Conservation (phyloP, 2,888 invertebrate species). For the Synanthedon myopaeformis region DNA sequence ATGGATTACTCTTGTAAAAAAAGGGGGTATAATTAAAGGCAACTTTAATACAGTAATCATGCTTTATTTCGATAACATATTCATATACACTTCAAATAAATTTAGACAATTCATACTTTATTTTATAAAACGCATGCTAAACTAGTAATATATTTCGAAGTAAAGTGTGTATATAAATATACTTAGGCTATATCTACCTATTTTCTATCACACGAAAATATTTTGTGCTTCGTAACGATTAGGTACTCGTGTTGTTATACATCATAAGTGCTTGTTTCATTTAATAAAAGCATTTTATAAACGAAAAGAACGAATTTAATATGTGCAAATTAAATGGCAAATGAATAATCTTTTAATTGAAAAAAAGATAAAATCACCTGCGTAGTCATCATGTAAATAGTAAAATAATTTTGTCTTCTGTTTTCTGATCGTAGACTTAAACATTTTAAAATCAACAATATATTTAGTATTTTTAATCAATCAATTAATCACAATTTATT, state of each 20-base stretch:
- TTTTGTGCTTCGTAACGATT: constrained; percentile 21
- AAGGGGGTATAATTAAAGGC: neutral
- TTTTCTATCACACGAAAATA: constrained; percentile 5
- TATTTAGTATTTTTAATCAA: no score
- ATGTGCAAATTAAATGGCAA: no score
- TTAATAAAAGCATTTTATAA: constrained; percentile 7
- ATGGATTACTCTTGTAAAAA: no score
- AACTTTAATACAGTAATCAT: constrained; percentile 27
- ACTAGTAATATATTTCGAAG: neutral
- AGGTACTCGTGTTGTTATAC: constrained; percentile 12
- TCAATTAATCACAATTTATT: no score
- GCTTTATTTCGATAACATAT: constrained; percentile 46
- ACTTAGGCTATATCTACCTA: neutral
- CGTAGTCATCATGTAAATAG: no score
- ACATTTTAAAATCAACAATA: no score
- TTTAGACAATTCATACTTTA: constrained; percentile 5
- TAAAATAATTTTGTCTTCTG: no score
- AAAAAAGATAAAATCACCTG: no score
- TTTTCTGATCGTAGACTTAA: no score
- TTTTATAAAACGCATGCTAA: constrained; percentile 7
- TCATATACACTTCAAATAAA: constrained; percentile 30
- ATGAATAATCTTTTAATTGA: no score
- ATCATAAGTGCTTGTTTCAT: constrained; percentile 13
- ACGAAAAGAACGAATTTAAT: no score
- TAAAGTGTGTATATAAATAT: neutral